Conservation (phyloP, 2,113 vertebrate genomes). For the Potamarius usumacintae region DNA sequence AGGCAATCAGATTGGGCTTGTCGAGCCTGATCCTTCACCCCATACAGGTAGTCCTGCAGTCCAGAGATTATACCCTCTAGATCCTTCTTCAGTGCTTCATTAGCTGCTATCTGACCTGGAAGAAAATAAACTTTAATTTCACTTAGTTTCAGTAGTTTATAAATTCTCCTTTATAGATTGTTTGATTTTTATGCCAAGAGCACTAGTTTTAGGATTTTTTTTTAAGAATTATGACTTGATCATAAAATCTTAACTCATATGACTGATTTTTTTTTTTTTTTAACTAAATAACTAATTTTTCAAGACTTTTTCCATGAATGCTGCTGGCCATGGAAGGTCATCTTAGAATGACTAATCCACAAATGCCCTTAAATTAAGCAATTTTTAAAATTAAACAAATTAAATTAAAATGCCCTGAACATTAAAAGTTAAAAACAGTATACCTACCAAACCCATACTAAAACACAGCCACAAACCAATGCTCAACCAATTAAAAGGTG, state of each 20-base stretch:
- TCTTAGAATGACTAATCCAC: neutral
- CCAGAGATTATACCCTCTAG: slow-evolving; percentile 84
- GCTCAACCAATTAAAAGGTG: neutral
- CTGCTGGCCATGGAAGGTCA: neutral
- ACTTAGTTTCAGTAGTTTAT: neutral
- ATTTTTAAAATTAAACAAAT: no score
- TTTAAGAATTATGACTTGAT: neutral
- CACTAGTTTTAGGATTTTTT: neutral
- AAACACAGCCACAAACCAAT: neutral
- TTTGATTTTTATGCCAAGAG: neutral
- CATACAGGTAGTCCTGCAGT: slow-evolving; percentile 84
- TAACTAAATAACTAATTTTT: neutral
- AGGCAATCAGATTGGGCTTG: slow-evolving; percentile 74
- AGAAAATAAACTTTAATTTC: neutral
- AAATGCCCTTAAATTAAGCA: neutral
- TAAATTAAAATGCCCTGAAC: no score
- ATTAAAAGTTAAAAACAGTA: neutral
- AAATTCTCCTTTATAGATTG: neutral
- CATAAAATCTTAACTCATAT: no score
- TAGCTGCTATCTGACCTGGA: slow-evolving; percentile 88
- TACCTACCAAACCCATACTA: neutral
- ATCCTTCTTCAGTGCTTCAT: slow-evolving; percentile 86
- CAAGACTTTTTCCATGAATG: neutral
- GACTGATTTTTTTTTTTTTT: no score
- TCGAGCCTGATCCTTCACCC: slow-evolving; percentile 80